Conservation (phyloP, 1,140 invertebrate species). For the Zaprionus vittiger region DNA sequence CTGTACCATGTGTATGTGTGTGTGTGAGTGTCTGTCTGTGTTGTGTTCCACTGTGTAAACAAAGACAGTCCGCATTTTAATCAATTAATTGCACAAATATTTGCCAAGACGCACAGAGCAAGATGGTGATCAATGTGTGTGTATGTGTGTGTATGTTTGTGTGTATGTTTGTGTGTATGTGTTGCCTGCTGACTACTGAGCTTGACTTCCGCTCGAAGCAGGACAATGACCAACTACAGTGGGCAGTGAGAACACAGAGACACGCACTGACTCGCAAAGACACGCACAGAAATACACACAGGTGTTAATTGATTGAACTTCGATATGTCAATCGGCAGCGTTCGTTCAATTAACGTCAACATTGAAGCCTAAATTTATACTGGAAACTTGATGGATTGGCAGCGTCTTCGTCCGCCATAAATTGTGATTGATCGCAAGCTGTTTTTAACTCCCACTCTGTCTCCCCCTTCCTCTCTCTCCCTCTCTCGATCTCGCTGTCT, state of each 20-base stretch:
- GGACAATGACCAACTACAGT: conserved; percentile 9
- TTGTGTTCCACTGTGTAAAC: conserved; percentile 19
- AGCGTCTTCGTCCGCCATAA: conserved; percentile 21
- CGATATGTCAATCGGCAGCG: conserved; percentile 21
- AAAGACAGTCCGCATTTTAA: conserved; percentile 48
- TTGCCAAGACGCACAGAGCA: conserved; percentile 29
- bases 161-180: no score
- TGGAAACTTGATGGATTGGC: conserved; percentile 51
- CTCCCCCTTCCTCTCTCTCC: background rate
- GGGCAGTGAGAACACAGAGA: background rate
- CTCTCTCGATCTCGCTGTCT: background rate
- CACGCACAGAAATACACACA: conserved; percentile 16
- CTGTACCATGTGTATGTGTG: background rate
- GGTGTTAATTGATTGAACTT: conserved; percentile 61
- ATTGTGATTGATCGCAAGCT: conserved; percentile 29
- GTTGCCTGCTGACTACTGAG: background rate
- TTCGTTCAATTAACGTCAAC: conserved; percentile 61
- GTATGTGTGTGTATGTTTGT: background rate
- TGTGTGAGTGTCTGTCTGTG: background rate
- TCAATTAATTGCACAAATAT: conserved; percentile 78
- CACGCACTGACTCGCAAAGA: conserved; percentile 4
- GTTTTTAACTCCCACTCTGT: background rate
- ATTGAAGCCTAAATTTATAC: conserved; percentile 54
- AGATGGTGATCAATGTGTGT: background rate
- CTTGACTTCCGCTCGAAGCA: conserved; percentile 28